A percentile compares a stretch with the other conserved stretches of the same genome.
Conservation (phyloP, 2,888 invertebrate genomes). For the Epiperipatus broadwayi region DNA sequence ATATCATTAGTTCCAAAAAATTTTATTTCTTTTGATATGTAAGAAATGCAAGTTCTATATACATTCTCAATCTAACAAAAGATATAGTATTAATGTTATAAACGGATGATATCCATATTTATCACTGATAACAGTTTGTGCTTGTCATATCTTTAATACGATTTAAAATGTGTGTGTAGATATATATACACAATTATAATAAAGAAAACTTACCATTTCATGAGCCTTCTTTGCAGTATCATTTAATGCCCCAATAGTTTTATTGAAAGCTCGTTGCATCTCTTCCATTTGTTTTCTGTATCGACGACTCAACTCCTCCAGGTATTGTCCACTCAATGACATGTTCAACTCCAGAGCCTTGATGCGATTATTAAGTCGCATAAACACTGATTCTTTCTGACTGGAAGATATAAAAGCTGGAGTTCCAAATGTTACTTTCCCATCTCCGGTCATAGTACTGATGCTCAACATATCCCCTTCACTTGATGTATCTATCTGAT, state of each 20-base stretch:
- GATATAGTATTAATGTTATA: too few relatives aligned
- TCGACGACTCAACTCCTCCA: constrained; percentile 81
- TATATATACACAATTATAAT: too few relatives aligned
- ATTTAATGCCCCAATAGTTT: constrained; percentile 43
- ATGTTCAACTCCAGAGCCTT: constrained; percentile 90
- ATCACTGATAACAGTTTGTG: too few relatives aligned
- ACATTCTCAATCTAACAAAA: too few relatives aligned
- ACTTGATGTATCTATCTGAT: too few relatives aligned
- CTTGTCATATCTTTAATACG: too few relatives aligned
- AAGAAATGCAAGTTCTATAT: too few relatives aligned
- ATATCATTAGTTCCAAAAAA: too few relatives aligned
- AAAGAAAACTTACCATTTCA: constrained; percentile 33
- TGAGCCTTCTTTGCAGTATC: constrained; percentile 35
- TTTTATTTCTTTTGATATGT: too few relatives aligned
- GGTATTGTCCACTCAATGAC: constrained; percentile 83
- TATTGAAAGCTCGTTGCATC: constrained; percentile 49
- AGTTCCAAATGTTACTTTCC: neutral
- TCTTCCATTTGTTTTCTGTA: constrained; percentile 94
- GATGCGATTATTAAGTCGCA: constrained; percentile 81
- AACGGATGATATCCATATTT: too few relatives aligned
- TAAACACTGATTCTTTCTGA: constrained; percentile 85
- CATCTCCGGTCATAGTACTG: neutral
- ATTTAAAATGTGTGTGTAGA: too few relatives aligned
- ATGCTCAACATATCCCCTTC: too few relatives aligned
- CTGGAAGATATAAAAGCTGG: constrained; percentile 20